A percentile compares a stretch with the other conserved stretches of the same genome.
Conservation (phyloP, 1,140 invertebrate genomes). For the Ceratitis capitata region DNA sequence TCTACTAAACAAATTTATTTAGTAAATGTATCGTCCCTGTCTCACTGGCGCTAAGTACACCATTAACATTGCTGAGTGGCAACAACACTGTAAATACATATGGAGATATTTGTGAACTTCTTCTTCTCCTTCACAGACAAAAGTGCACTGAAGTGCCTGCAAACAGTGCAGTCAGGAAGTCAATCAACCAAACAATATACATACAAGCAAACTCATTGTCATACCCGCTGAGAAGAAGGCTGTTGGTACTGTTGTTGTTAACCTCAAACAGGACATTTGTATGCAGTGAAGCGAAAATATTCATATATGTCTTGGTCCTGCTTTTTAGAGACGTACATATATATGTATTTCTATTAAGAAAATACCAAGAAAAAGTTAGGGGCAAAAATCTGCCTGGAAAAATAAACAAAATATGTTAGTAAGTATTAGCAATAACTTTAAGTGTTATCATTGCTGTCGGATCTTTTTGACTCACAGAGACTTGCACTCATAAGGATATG, state of each 20-base stretch:
- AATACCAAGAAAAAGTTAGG: background rate
- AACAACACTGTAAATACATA: background rate
- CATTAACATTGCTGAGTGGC: background rate
- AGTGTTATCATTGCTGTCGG: conserved; percentile 29
- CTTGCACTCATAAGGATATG: background rate
- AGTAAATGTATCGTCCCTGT: background rate
- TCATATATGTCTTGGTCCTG: no score
- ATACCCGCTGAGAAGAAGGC: no score
- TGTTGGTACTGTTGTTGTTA: background rate
- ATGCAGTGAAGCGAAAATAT: background rate
- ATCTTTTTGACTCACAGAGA: conserved; percentile 25
- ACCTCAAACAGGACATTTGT: background rate
- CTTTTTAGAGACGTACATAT: no score
- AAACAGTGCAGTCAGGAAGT: conserved; percentile 11
- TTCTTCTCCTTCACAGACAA: background rate
- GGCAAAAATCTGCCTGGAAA: no score
- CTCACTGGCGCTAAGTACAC: background rate
- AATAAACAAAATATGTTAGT: background rate
- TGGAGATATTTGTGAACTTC: no score
- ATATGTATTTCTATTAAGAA: background rate
- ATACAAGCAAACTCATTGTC: background rate
- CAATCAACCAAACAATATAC: conserved; percentile 5
- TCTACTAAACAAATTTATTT: background rate
- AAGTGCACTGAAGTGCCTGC: background rate
- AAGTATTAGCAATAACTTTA: background rate